Evolutionary conservation across 2,113 vertebrate species (phyloP), one percentile per base, ranked within the genome.

Genomic region (Oxyura jamaicensis): DNA sequence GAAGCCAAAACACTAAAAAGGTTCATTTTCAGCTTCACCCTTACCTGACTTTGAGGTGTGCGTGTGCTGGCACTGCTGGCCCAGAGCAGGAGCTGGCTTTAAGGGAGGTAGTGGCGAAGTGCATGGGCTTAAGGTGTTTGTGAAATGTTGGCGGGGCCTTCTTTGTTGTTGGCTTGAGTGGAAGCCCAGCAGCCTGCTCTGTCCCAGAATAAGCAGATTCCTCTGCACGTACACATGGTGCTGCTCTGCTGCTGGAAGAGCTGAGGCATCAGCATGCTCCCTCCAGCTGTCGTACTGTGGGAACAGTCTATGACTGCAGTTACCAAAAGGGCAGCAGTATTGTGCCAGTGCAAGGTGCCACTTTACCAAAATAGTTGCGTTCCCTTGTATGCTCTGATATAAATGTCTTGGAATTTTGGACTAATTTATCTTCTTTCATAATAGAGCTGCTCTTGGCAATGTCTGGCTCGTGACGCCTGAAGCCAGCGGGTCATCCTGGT

Each of bases 391-490:
- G 42, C 48, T 67, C 28, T 6, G 9, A 5, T 4, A 17, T 11
- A 48, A 85, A 48, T 4, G 11, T 31, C 14, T 42, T 10, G 6
- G 14, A 23, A 25, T 68, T 60, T 86, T 33, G 67, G 13, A 6
- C 59, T 20, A 4, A 0, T 5, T 15, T 52, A 36, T 55, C 17
- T 28, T 46, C 84, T n/a, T 69, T 8, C 23, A 1, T 21, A 4
- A 14, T 5, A 42, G 46, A 84, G 7, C 75, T 59, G 1, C 33
- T 5, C 13, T 42, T 42, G 1, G 11, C 60, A 62, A 6, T 46
- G 69, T 78, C 11, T 59, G 72, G 25, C 46, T 81, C 3, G 2
- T 0, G 1, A 46, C 56, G 62, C 8, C 29, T 17, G 1, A 41
- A 80, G 73, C 46, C 52, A 15, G 42, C 5, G 12, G 52, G 33